phyloP scores from a whole-genome alignment of 2,888 invertebrate species.

The Neelides folsomi region DNA sequence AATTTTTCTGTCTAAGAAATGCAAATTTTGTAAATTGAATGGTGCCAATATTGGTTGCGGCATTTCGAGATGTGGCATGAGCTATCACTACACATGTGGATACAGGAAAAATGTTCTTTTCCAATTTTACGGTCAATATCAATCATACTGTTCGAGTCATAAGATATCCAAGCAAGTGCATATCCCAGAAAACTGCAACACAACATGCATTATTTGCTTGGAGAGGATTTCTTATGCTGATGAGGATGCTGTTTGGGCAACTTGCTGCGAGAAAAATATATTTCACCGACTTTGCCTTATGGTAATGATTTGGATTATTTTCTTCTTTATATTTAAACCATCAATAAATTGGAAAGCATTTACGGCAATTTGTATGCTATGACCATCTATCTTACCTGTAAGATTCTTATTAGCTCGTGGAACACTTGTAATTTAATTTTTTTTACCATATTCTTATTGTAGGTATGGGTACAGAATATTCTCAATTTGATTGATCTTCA shows the following conservation, averaged over 20 bases:
- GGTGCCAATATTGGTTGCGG: constrained; percentile 64
- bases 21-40: constrained; percentile 50
- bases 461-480: no score
- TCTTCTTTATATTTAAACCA: no score
- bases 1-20: constrained; percentile 44
- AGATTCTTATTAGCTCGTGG: no score
- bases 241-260: constrained; percentile 50
- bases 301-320: no score
- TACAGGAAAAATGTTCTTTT: constrained; percentile 49
- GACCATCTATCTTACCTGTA: no score
- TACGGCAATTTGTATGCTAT: no score
- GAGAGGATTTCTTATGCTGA: not conserved
- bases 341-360: no score
- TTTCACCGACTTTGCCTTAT: constrained; percentile 61
- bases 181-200: not conserved
- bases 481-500: no score
- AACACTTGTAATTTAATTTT: no score
- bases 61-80: constrained; percentile 48
- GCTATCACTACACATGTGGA: constrained; percentile 67
- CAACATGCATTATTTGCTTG: not conserved
- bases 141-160: constrained; percentile 51
- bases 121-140: constrained; percentile 50
- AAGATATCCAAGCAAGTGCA: constrained; percentile 34
- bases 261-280: constrained; percentile 65
- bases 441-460: no score